A percentile compares a stretch with the other conserved stretches of the same genome.
Conservation (phyloP, 2,113 vertebrate genomes). For the Crotalus tigris region DNA sequence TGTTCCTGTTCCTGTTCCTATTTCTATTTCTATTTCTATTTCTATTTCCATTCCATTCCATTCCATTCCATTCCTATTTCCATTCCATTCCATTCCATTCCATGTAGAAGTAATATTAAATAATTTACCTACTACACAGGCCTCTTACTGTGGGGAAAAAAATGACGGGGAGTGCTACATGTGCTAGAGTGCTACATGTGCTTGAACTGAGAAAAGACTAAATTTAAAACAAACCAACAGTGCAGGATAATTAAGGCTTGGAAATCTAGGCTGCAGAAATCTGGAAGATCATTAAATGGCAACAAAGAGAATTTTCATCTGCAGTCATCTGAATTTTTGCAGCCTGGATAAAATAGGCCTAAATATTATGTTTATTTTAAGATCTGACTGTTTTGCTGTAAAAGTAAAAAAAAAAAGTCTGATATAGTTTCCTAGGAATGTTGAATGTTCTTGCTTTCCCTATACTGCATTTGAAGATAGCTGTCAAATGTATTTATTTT, state of each 20-base stretch:
- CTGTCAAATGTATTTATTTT: neutral
- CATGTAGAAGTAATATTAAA: neutral
- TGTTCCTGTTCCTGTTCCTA: too few species aligned
- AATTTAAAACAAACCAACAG: neutral
- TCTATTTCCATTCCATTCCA: too few species aligned
- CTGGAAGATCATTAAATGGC: neutral
- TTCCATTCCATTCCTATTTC: too few species aligned
- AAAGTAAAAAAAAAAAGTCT: accelerated
- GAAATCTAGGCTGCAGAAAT: neutral
- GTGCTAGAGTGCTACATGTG: too few species aligned
- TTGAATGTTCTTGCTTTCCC: neutral
- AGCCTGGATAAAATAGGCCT: neutral
- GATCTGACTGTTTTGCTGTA: neutral
- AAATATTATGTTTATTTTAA: neutral
- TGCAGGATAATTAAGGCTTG: neutral
- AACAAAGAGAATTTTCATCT: neutral
- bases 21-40: too few species aligned
- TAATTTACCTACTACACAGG: neutral
- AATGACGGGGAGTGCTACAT: neutral
- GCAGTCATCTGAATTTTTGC: neutral
- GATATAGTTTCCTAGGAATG: neutral
- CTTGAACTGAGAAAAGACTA: neutral
- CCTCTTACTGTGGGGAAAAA: neutral
- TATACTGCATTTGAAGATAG: neutral
- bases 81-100: too few species aligned